Conservation (phyloP, 1,140 invertebrate species). For the Atta colombica region DNA sequence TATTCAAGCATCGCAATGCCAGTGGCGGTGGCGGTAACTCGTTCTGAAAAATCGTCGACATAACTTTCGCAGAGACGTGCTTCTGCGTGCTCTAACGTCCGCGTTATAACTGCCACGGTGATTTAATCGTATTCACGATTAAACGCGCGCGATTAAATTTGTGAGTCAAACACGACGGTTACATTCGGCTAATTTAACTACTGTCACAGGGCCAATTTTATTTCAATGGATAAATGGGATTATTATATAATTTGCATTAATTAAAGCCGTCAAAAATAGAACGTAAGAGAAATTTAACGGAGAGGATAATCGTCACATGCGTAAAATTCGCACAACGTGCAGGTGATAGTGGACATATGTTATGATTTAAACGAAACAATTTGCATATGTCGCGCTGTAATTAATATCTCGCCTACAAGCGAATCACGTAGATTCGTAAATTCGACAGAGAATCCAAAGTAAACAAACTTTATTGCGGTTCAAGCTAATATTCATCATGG, state of each 20-base stretch:
- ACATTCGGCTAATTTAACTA: no score
- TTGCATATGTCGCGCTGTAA: constrained; percentile 55
- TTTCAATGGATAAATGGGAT: background rate
- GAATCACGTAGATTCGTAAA: constrained; percentile 62
- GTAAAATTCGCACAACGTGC: background rate
- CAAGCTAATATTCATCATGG: background rate
- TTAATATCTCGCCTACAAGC: constrained; percentile 60
- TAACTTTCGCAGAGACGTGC: constrained; percentile 13
- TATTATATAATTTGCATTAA: constrained; percentile 13
- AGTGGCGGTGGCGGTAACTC: background rate
- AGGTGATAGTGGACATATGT: background rate
- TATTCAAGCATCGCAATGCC: constrained; percentile 55
- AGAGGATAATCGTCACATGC: background rate
- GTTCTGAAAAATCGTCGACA: constrained; percentile 66
- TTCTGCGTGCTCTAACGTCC: background rate
- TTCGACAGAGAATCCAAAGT: constrained; percentile 22
- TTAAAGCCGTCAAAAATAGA: background rate
- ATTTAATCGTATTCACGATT: constrained; percentile 32
- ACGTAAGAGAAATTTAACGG: background rate
- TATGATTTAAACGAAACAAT: constrained; percentile 48
- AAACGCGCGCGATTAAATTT: constrained; percentile 25
- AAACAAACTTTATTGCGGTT: constrained; percentile 34
- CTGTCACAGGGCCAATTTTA: background rate
- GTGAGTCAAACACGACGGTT: constrained; percentile 12
- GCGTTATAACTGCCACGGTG: constrained; percentile 6